Evolutionary conservation across 2,113 vertebrate genomes (phyloP), one percentile per base, ranked within the genome.

Genomic region (Pantherophis guttatus): DNA sequence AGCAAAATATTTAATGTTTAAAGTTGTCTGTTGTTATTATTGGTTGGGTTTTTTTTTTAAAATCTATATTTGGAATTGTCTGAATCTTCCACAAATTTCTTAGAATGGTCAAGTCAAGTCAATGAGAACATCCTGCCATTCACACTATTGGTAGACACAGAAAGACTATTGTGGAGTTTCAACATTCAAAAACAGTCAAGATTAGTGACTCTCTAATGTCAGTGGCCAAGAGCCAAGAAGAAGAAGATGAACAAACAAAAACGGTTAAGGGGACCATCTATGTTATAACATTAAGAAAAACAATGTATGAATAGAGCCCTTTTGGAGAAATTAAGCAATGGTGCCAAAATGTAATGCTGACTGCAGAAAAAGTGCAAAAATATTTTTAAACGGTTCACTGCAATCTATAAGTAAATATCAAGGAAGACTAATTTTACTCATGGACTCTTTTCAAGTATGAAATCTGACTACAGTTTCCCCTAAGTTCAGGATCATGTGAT

Each of bases 361-460:
- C 65, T 50, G 23, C 59, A 88, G 87, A 87, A 86, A 90, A 62
- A 53, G 39, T 19, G 39, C 75, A 93, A 54, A 26, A 70, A 87
- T 93, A 65, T 87, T 58, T 90, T 87, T 81, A 87, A 39, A 89
- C 55, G 57, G 92, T 65, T 93, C 89, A 90, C n/a, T 54, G 92
- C 24, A 90, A 65, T 86, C 75, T 52, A 86, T 91, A 95, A 95
- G 90, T 26, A 93, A 86, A 58, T 52, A 91, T 48, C 24, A 39
- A 19, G 10, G 93, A 94, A 19, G 8, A 92, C 94, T 92, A 93
- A 54, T 13, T 85, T 94, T 39, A 86, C 86, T 89, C 88, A 59
- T 23, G n/a, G 87, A 85, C 39, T 89, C 85, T 52, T 95, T 93
- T 95, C 92, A 91, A 26, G 29, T 62, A 93, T 62, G 89, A 95